Evolutionary conservation across 1,140 invertebrate species (phyloP), one percentile per base, ranked within the genome.

Genomic region (Sycobia sp.): DNA sequence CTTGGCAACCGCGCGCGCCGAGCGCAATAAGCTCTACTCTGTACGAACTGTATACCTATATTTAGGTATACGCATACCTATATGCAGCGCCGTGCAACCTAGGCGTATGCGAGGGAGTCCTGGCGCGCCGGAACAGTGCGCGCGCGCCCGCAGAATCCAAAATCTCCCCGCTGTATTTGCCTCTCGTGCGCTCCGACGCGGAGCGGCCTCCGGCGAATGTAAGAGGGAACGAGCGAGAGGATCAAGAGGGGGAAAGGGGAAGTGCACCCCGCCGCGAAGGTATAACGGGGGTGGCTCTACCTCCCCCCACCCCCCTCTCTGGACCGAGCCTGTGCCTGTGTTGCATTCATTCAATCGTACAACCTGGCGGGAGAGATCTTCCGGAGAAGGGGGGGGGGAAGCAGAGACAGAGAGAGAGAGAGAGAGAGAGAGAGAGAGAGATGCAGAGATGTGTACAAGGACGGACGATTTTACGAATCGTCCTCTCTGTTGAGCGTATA

Each of bases 191-290:
- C 34, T 16, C 32, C 63, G 59, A 39, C 71, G 71, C 70, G 60
- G 43, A 5, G 27, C 22, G 29, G 16, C n/a, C n/a, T n/a, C n/a
- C n/a, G n/a, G n/a, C n/a, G n/a, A n/a, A n/a, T n/a, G n/a, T n/a
- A 50, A 34, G 27, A 65, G 51, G 49, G 59, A 72, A 71, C 71
- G 18, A 44, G 43, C 5, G 0, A 38, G 41, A 38, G 51, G n/a
- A n/a, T n/a, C n/a, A n/a, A 61, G 51, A 62, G 50, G 16, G 43
- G 44, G 49, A 34, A 27, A 51, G 47, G 18, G 25, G 1, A 23
- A 66, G 50, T 67, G 71, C 67, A 71, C 71, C 77, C 76, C 65
- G 73, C 73, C 71, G 76, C 46, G 77, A 76, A 62, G 73, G 70
- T 73, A 74, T 67, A 69, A 75, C 67, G 66, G 70, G 72, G 72